Conservation (phyloP, 2,113 vertebrate genomes). For the Psettodes erumei region DNA sequence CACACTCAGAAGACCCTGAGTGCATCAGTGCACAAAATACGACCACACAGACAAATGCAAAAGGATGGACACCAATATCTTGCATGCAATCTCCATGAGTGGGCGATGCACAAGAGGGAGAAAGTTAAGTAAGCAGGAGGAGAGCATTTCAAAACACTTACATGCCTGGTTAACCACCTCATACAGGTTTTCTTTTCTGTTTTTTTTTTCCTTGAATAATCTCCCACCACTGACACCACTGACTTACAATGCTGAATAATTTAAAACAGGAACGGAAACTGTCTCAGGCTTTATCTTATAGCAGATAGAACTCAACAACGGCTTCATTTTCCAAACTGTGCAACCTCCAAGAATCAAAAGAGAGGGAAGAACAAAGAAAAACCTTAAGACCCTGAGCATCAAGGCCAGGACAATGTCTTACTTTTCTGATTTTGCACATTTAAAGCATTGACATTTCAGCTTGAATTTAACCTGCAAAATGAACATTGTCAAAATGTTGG, state of each 20-base stretch:
- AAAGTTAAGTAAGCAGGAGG: not conserved
- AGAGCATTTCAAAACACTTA: slow-evolving; percentile 4
- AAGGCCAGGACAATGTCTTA: not conserved
- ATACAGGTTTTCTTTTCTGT: slow-evolving; percentile 3
- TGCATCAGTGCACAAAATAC: not conserved
- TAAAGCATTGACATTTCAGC: not conserved
- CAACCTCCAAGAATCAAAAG: slow-evolving; percentile 6
- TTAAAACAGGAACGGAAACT: slow-evolving; percentile 23
- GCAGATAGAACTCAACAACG: slow-evolving; percentile 6
- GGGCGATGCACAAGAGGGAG: not conserved
- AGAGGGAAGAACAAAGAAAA: not conserved
- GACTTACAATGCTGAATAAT: slow-evolving; percentile 16
- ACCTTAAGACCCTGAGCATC: not conserved
- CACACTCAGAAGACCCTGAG: not conserved
- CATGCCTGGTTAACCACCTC: slow-evolving; percentile 5
- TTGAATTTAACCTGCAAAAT: not conserved
- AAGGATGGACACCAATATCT: not conserved
- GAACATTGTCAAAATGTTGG: not conserved
- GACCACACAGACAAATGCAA: not conserved
- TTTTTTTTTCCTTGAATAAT: slow-evolving; percentile 4
- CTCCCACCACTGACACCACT: slow-evolving; percentile 5
- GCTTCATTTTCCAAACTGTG: not conserved
- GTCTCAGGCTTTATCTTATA: slow-evolving; percentile 18
- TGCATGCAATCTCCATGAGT: not conserved
- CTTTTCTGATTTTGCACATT: not conserved